Percentiles rank a stretch among this genome's conserved stretches.
These are phyloP conservation scores for Lithobates sylvaticus DNA, from an alignment of 2,797 vertebrate genomes.

Conservation along the genomic window DNA sequence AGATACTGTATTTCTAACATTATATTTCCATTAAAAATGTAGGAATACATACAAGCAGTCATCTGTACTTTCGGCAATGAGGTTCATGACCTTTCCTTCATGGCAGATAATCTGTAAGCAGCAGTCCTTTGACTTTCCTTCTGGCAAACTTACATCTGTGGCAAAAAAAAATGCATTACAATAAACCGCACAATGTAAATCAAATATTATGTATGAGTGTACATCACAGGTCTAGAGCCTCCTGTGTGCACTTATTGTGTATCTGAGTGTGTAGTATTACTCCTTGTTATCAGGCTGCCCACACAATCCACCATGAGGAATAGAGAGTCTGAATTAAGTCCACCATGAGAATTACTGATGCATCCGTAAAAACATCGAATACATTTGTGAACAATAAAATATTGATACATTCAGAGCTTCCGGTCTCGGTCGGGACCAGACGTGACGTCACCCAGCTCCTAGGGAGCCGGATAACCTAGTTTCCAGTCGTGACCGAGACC, in stretches of 20 bases:
- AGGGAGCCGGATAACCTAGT: too few species aligned
- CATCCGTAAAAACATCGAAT: background rate
- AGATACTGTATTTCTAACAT: too few species aligned
- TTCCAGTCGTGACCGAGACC: too few species aligned
- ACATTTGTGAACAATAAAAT: background rate
- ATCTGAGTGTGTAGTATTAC: too few species aligned
- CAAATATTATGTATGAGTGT: background rate
- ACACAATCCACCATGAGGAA: too few species aligned
- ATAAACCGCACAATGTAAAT: background rate
- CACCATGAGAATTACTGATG: background rate
- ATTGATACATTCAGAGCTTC: background rate
- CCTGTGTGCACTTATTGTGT: too few species aligned
- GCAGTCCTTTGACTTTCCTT: slow-evolving; percentile 86
- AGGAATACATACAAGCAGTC: slow-evolving; percentile 86
- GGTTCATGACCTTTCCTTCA: slow-evolving; percentile 90
- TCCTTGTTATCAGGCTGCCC: too few species aligned
- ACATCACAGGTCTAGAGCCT: too few species aligned
- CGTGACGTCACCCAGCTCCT: too few species aligned
- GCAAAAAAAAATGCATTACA: slow-evolving; percentile 31
- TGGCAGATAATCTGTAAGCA: slow-evolving; percentile 93
- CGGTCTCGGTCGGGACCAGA: too few species aligned
- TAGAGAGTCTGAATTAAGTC: too few species aligned
- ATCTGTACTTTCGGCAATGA: slow-evolving; percentile 93
- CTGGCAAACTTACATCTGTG: slow-evolving; percentile 89
- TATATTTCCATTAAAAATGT: background rate